A percentile compares a stretch with the other conserved stretches of the same genome.
phyloP scores from a whole-genome alignment of 2,888 invertebrate species.

The Nephrotoma flavescens region DNA sequence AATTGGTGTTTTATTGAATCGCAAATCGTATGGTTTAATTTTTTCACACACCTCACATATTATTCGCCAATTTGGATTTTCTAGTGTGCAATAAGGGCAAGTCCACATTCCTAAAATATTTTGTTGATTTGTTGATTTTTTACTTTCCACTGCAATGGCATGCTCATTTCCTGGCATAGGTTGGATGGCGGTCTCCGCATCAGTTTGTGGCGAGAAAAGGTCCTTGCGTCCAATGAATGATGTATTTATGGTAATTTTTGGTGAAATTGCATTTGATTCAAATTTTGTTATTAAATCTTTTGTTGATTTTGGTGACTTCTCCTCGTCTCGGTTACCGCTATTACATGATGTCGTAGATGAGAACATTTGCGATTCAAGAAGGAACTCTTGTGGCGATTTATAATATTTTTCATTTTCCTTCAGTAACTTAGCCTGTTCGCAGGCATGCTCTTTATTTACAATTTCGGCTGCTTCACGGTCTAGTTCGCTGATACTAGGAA shows the following conservation, averaged over 20 bases:
- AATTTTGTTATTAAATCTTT: constrained; percentile 45
- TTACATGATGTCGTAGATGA: not conserved
- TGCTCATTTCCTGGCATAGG: not conserved
- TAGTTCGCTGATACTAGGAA: constrained; percentile 62
- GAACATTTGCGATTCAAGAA: constrained; percentile 10
- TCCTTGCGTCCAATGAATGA: constrained; percentile 12
- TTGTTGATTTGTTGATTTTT: not conserved
- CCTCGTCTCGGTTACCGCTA: constrained; percentile 4
- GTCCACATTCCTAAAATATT: constrained; percentile 29
- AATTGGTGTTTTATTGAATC: constrained; percentile 7
- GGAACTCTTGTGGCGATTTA: constrained; percentile 12
- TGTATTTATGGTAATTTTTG: constrained; percentile 11
- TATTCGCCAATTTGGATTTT: constrained; percentile 44
- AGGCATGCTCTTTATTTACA: constrained; percentile 13
- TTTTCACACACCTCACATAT: constrained; percentile 46
- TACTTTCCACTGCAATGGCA: not conserved
- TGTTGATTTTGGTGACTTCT: constrained; percentile 24
- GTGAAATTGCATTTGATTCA: constrained; percentile 23
- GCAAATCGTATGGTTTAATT: constrained; percentile 31
- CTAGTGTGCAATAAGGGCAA: constrained; percentile 43
- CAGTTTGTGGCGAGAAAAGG: not conserved
- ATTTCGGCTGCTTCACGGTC: constrained; percentile 67
- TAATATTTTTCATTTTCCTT: constrained; percentile 23
- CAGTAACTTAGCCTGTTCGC: constrained; percentile 16
- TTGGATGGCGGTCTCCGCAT: not conserved